Evolutionary conservation across 2,113 vertebrate species (phyloP), one percentile per base, ranked within the genome.

Genomic region (Gorsachius goisagi): DNA sequence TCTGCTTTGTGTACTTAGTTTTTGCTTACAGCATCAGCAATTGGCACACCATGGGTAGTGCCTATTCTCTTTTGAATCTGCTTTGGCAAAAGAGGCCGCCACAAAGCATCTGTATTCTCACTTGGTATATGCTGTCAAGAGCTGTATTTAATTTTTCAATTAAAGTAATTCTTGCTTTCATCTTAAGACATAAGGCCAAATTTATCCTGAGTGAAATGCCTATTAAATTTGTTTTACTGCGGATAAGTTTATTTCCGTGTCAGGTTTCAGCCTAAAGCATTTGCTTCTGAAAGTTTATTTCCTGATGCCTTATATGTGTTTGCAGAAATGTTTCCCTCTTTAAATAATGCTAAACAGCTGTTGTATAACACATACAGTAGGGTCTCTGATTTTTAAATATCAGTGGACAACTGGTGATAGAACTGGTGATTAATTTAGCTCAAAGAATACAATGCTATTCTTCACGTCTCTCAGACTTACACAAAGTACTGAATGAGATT

Each of bases 231-330:
- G 22, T 41, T 96, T 82, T 76, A 52, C 19, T 12, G 41, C 26
- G 64, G 50, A 37, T 87, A 79, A 74, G 15, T 93, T 85, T 92
- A 90, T 76, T 88, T 93, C 53, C 41, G 8, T 81, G 58, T 96
- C 78, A 91, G 52, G 72, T 91, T 96, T 88, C 90, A 86, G 37
- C 71, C 75, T 84, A 80, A 90, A 95, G 79, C 44, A 92, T 91
- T 89, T 87, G 39, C 12, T 96, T 94, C 92, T 62, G 62, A 94
- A 95, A 84, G 23, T 90, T 94, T 91, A 45, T 90, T 95, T 97
- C 72, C 16, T 95, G 62, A 95, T 89, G 39, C 79, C 63, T 93
- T 77, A 44, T 66, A 37, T 60, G 20, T 76, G 62, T 86, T 87
- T 97, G 37, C 56, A 94, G 87, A 91, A 89, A 75, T 89, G 53